Evolutionary conservation across 2,113 vertebrate species (phyloP).

Genomic region (Tachysurus vachellii): DNA sequence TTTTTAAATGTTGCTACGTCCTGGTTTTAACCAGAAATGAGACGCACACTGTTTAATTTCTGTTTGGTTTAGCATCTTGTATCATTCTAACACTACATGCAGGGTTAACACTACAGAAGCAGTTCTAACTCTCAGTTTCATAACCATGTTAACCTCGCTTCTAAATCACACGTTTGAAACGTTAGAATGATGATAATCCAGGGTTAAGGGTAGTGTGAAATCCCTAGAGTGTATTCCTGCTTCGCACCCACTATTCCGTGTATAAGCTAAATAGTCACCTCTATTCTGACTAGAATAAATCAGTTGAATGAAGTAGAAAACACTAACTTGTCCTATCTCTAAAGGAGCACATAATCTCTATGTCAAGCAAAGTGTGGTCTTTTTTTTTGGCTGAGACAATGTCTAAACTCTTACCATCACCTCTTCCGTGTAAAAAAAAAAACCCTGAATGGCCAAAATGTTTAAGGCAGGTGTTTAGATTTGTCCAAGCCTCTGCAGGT

Average conservation of each 20-base stretch:
- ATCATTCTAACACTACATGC: too few species aligned
- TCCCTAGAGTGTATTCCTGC: neutral
- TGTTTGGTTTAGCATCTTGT: too few species aligned
- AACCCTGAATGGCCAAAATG: conserved; percentile 6
- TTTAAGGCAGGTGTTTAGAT: conserved; percentile 53
- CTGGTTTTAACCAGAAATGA: too few species aligned
- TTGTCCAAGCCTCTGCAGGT: conserved; percentile 48
- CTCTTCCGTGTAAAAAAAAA: conserved; percentile 28
- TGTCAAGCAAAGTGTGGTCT: neutral
- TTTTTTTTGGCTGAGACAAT: neutral
- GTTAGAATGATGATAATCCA: too few species aligned
- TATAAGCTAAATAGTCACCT: neutral
- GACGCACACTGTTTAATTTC: too few species aligned
- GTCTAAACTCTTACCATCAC: neutral
- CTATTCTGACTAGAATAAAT: neutral
- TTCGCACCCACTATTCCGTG: neutral
- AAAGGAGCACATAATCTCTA: neutral
- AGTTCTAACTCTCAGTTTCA: too few species aligned
- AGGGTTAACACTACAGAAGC: too few species aligned
- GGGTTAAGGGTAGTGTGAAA: too few species aligned
- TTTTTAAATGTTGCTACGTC: too few species aligned
- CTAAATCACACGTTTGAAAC: too few species aligned
- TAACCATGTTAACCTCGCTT: too few species aligned
- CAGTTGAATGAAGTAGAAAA: neutral
- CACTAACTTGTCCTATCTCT: neutral